Conservation (phyloP, 2,797 vertebrate genomes). For the Sebastes itinus region DNA sequence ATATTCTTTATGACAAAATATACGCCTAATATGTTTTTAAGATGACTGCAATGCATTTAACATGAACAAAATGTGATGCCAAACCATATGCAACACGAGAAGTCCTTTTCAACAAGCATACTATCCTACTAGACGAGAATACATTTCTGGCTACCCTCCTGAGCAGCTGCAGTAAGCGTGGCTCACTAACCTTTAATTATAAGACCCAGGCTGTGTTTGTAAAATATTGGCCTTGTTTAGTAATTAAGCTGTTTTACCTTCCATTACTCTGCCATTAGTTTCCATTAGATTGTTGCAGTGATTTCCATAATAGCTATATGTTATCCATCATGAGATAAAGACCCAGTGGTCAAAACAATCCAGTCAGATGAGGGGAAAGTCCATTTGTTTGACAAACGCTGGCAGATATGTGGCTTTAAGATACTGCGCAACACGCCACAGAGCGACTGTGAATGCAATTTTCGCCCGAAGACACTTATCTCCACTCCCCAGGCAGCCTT, state of each 20-base stretch:
- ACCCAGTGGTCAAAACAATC: slow-evolving; percentile 48
- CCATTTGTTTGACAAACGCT: slow-evolving; percentile 19
- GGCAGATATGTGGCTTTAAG: slow-evolving; percentile 44
- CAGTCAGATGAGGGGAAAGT: slow-evolving; percentile 10
- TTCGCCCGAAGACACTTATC: slow-evolving; percentile 67
- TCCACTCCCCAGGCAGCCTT: slow-evolving; percentile 63
- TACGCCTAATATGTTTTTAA: not conserved
- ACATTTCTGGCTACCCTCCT: not conserved
- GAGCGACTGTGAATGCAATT: slow-evolving; percentile 51
- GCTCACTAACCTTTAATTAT: slow-evolving; percentile 29
- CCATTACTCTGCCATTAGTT: slow-evolving; percentile 34
- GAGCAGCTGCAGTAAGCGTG: not conserved
- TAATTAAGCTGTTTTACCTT: slow-evolving; percentile 42
- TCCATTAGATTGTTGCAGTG: slow-evolving; percentile 38
- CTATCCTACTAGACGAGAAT: not conserved
- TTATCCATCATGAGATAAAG: slow-evolving; percentile 43
- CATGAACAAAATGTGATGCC: not conserved
- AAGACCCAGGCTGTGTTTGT: slow-evolving; percentile 6
- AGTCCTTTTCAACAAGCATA: not conserved
- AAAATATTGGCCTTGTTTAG: slow-evolving; percentile 36
- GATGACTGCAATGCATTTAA: not conserved
- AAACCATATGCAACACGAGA: not conserved
- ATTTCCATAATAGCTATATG: slow-evolving; percentile 40
- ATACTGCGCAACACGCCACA: slow-evolving; percentile 33
- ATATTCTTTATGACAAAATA: not conserved